phyloP scores from a whole-genome alignment of 1,140 invertebrate genomes.

The Atopsyche davidsoni region DNA sequence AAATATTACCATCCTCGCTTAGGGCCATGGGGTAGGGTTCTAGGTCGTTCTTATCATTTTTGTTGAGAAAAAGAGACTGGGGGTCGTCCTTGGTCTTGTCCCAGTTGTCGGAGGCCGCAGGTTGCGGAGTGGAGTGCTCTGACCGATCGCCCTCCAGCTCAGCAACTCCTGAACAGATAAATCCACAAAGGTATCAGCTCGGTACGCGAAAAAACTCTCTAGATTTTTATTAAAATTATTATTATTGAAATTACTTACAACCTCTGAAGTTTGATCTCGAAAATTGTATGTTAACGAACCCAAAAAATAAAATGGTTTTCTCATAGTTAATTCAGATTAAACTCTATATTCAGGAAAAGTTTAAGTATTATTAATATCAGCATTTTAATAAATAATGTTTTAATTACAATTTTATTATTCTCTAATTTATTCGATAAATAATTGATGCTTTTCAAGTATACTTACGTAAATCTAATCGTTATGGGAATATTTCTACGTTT shows the following conservation, averaged over 20 bases:
- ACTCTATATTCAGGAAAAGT: no score
- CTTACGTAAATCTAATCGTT: neutral
- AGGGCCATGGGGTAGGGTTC: slow-evolving; percentile 49
- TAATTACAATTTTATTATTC: neutral
- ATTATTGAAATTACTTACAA: neutral
- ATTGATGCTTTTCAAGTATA: neutral
- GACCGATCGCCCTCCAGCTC: slow-evolving; percentile 19
- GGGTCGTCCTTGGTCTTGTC: slow-evolving; percentile 48
- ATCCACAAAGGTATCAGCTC: neutral
- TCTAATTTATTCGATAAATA: neutral
- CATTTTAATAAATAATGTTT: no score
- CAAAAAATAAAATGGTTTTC: no score
- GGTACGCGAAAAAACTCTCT: neutral
- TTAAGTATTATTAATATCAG: no score
- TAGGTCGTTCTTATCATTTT: slow-evolving; percentile 49
- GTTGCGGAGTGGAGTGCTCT: slow-evolving; percentile 11
- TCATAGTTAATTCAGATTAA: no score
- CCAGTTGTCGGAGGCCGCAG: slow-evolving; percentile 46
- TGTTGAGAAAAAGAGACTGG: slow-evolving; percentile 47
- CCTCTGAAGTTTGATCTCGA: neutral
- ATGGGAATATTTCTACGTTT: neutral
- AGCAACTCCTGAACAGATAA: slow-evolving; percentile 16
- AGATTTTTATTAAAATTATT: neutral
- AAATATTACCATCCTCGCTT: slow-evolving; percentile 45
- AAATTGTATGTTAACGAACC: no score